phyloP scores from a whole-genome alignment of 1,140 invertebrate genomes.

The Drosophila pectinifera region DNA sequence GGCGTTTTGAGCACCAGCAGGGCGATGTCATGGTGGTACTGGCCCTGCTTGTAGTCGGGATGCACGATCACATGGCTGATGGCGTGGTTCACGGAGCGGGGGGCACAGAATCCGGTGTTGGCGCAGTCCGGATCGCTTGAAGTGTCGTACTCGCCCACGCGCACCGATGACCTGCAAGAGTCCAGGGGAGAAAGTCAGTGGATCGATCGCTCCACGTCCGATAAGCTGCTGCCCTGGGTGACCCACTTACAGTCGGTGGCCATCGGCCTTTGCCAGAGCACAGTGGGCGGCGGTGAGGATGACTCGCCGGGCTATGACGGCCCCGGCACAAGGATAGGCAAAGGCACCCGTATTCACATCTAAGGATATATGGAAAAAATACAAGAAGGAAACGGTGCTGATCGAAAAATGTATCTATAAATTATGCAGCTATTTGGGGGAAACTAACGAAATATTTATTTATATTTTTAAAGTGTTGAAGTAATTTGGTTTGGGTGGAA shows the following conservation, averaged over 20 bases:
- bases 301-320: slow-evolving; percentile 87
- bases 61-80: slow-evolving; percentile 89
- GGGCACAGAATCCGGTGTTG: slow-evolving; percentile 88
- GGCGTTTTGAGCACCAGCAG: slow-evolving; percentile 88
- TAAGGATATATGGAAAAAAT: slow-evolving; percentile 55
- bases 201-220: slow-evolving; percentile 1
- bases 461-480: too few species aligned
- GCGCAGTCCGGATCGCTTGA: slow-evolving; percentile 88
- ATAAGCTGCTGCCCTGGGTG: slow-evolving; percentile 15
- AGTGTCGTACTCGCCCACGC: slow-evolving; percentile 88
- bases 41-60: slow-evolving; percentile 89
- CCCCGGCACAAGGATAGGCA: slow-evolving; percentile 89
- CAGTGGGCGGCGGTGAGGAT: slow-evolving; percentile 90
- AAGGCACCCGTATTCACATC: slow-evolving; percentile 87
- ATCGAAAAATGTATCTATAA: too few species aligned
- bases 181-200: slow-evolving; percentile 49
- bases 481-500: too few species aligned
- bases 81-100: slow-evolving; percentile 87
- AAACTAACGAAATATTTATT: too few species aligned
- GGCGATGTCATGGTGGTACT: slow-evolving; percentile 89
- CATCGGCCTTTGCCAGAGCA: slow-evolving; percentile 88
- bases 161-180: slow-evolving; percentile 85
- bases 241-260: slow-evolving; percentile 88
- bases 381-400: background rate
- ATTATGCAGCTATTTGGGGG: too few species aligned